phyloP scores from a whole-genome alignment of 2,797 vertebrate species.

The Melopsittacus undulatus region DNA sequence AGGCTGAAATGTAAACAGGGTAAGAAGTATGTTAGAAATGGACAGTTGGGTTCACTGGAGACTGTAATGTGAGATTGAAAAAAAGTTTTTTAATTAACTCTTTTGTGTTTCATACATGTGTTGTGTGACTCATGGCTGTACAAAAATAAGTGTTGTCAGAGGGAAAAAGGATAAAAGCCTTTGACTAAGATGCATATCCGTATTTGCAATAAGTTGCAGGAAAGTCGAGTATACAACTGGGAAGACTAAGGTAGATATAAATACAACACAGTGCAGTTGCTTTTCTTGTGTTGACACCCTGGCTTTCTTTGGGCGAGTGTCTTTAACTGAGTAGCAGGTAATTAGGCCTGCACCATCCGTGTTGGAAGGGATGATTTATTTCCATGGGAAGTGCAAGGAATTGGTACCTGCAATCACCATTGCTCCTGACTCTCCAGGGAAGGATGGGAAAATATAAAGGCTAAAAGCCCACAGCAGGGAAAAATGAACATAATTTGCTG shows the following conservation, averaged over 20 bases:
- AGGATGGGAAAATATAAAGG: background rate
- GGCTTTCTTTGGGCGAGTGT: background rate
- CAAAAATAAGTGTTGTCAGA: background rate
- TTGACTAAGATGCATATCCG: background rate
- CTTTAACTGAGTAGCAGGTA: background rate
- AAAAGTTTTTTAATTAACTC: background rate
- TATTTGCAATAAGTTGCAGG: background rate
- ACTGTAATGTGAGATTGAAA: background rate
- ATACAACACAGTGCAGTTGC: background rate
- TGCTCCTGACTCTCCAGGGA: background rate
- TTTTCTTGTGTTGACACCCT: background rate
- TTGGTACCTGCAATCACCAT: background rate
- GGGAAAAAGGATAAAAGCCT: background rate
- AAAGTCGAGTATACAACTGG: background rate
- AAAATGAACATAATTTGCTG: constrained; percentile 14
- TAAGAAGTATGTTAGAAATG: background rate
- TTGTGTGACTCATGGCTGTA: background rate
- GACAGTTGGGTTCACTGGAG: background rate
- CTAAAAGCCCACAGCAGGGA: background rate
- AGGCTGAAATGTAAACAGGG: background rate
- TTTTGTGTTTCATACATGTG: background rate
- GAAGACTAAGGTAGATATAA: background rate
- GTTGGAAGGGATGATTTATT: background rate
- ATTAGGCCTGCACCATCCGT: background rate
- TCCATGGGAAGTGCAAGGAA: background rate